phyloP scores from a whole-genome alignment of 1,140 invertebrate species.

The Leptinotarsa defecta region DNA sequence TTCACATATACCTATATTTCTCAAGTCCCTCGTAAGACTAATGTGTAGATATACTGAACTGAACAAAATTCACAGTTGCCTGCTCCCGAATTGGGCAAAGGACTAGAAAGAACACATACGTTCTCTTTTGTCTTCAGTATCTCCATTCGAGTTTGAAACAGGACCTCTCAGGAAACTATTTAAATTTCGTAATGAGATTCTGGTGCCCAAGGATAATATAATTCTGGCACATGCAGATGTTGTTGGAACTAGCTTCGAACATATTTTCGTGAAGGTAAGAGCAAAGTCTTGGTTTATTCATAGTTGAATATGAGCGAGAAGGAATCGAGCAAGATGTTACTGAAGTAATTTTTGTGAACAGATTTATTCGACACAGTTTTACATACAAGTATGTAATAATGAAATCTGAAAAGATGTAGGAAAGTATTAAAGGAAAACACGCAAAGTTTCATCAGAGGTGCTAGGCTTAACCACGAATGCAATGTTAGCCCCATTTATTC shows the following conservation, averaged over 20 bases:
- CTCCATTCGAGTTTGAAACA: slow-evolving; percentile 6
- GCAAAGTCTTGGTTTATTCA: no score
- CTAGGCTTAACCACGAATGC: no score
- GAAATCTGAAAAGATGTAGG: no score
- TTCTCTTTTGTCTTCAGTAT: slow-evolving; percentile 21
- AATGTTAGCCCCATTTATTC: no score
- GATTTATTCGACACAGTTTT: no score
- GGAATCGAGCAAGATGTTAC: not conserved
- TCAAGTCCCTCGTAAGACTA: no score
- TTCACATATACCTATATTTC: no score
- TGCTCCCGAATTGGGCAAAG: not conserved
- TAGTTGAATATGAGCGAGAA: not conserved
- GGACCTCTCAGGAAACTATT: slow-evolving; percentile 24
- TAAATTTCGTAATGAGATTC: slow-evolving; percentile 24
- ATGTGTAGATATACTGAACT: not conserved
- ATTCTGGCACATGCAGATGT: slow-evolving; percentile 23
- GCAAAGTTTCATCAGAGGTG: no score
- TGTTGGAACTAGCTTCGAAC: slow-evolving; percentile 12
- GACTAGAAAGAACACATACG: not conserved
- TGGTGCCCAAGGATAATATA: slow-evolving; percentile 18
- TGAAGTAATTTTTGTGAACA: not conserved
- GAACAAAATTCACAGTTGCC: slow-evolving; percentile 19
- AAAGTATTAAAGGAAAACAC: no score
- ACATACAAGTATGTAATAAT: no score
- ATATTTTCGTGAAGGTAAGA: not conserved